phyloP scores from a whole-genome alignment of 2,888 invertebrate genomes.

The Caenorhabditis virilis region DNA sequence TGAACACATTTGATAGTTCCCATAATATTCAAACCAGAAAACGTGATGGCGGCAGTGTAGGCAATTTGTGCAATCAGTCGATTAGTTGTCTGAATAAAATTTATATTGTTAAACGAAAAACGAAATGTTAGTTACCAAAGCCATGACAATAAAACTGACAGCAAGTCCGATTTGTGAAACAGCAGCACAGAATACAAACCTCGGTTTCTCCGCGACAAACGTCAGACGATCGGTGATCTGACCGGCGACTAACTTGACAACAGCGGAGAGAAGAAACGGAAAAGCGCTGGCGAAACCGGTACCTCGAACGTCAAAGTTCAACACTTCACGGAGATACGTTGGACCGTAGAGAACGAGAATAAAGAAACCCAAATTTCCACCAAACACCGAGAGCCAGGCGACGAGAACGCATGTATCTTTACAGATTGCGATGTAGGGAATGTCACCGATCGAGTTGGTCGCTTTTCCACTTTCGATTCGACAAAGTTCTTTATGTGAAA shows the following conservation, averaged over 20 bases:
- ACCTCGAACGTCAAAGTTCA: slow-evolving; percentile 34
- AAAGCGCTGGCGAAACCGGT: slow-evolving; percentile 43
- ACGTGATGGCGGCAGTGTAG: slow-evolving; percentile 35
- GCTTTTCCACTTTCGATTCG: slow-evolving; percentile 5
- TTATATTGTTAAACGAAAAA: not conserved
- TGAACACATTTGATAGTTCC: slow-evolving; percentile 39
- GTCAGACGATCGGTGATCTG: slow-evolving; percentile 36
- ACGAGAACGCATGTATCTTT: slow-evolving; percentile 9
- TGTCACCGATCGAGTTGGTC: slow-evolving; percentile 2
- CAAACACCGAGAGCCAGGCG: slow-evolving; percentile 15
- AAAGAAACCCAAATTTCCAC: slow-evolving; percentile 53
- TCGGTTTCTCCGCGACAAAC: slow-evolving; percentile 28
- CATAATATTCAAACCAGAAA: slow-evolving; percentile 39
- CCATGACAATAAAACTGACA: slow-evolving; percentile 40
- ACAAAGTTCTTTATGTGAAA: slow-evolving; percentile 3
- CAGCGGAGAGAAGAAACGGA: slow-evolving; percentile 37
- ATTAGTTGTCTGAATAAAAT: slow-evolving; percentile 6
- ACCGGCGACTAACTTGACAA: slow-evolving; percentile 35
- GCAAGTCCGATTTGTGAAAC: slow-evolving; percentile 50
- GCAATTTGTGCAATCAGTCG: slow-evolving; percentile 25
- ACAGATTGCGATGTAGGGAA: slow-evolving; percentile 26
- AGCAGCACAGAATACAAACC: slow-evolving; percentile 43
- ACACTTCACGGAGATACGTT: slow-evolving; percentile 43
- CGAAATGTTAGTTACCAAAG: slow-evolving; percentile 34
- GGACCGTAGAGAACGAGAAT: slow-evolving; percentile 49